A percentile compares a stretch with the other conserved stretches of the same genome.
Evolutionary conservation across 2,113 vertebrate species (phyloP).

Genomic region (Regulus satrapa): DNA sequence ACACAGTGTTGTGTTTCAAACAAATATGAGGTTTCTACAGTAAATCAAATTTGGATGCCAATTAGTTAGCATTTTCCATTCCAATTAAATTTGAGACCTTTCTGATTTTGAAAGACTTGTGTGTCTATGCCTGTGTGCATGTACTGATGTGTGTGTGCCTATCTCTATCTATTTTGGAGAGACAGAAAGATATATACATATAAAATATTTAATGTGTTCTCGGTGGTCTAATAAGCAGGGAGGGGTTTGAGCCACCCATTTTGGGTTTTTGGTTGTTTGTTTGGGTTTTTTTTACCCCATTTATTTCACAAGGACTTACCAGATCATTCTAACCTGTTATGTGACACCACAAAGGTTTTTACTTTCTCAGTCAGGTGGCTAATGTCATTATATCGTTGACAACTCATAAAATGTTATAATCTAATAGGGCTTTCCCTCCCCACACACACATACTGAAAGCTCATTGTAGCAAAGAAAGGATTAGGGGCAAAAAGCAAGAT

Average conservation of each 20-base stretch:
- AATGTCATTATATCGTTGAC: conserved; percentile 72
- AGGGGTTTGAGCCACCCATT: conserved; percentile 28
- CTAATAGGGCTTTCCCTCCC: conserved; percentile 46
- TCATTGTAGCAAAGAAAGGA: conserved; percentile 34
- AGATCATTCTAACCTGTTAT: conserved; percentile 62
- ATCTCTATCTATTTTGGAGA: conserved; percentile 35
- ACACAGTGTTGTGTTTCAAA: conserved; percentile 77
- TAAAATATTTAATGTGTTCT: conserved; percentile 62
- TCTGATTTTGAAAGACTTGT: conserved; percentile 75
- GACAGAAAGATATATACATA: not conserved
- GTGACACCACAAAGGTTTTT: conserved; percentile 67
- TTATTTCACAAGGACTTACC: conserved; percentile 66
- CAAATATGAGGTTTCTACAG: conserved; percentile 79
- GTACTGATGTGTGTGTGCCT: not conserved
- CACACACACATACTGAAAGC: conserved; percentile 3
- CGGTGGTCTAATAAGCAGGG: conserved; percentile 66
- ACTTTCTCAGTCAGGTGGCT: conserved; percentile 68
- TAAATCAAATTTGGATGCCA: conserved; percentile 81
- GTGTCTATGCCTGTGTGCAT: not conserved
- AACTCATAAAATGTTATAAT: conserved; percentile 75
- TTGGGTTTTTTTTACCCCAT: conserved; percentile 25
- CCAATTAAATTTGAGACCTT: conserved; percentile 81
- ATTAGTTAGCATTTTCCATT: conserved; percentile 81
- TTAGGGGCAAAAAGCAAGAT: conserved; percentile 36
- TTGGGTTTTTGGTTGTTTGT: not conserved